A percentile compares a stretch with the other conserved stretches of the same genome.
Conservation (phyloP, 1,140 invertebrate species). For the Dendrolimus punctatus region DNA sequence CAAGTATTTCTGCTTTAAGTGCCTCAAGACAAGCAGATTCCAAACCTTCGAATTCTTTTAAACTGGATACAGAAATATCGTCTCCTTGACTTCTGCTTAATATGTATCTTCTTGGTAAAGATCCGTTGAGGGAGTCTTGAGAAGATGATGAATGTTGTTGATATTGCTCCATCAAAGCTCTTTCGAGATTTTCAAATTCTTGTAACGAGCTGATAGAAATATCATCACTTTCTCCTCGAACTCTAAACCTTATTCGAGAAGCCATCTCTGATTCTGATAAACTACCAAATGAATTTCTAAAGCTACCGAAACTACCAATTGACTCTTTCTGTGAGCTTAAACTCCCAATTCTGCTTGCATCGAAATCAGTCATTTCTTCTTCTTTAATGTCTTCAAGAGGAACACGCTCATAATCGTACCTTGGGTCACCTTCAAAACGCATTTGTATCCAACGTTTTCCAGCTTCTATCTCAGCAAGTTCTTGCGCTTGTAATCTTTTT, state of each 20-base stretch:
- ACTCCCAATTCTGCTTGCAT: constrained; percentile 86
- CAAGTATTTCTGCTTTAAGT: constrained; percentile 85
- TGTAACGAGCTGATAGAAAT: constrained; percentile 92
- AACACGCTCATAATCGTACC: constrained; percentile 82
- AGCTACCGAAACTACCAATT: constrained; percentile 82
- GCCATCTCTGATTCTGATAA: constrained; percentile 90
- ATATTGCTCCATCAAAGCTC: constrained; percentile 77
- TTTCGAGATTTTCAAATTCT: constrained; percentile 94
- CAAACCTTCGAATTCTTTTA: constrained; percentile 95
- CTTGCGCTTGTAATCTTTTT: constrained; percentile 72
- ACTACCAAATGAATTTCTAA: constrained; percentile 82
- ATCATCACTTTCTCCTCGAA: constrained; percentile 89
- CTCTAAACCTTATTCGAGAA: constrained; percentile 84
- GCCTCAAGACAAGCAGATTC: constrained; percentile 91
- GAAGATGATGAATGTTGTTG: constrained; percentile 76
- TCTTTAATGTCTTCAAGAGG: constrained; percentile 94
- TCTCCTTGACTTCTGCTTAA: constrained; percentile 85
- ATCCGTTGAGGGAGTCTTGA: constrained; percentile 85
- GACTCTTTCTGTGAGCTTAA: constrained; percentile 87
- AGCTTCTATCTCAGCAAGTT: constrained; percentile 77
- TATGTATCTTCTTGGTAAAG: constrained; percentile 77
- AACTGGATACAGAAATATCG: constrained; percentile 91
- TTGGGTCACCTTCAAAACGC: constrained; percentile 81
- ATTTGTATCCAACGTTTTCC: constrained; percentile 92
- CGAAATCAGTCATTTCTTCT: constrained; percentile 88